phyloP scores from a whole-genome alignment of 2,888 invertebrate species.

The Sinelater perroti region DNA sequence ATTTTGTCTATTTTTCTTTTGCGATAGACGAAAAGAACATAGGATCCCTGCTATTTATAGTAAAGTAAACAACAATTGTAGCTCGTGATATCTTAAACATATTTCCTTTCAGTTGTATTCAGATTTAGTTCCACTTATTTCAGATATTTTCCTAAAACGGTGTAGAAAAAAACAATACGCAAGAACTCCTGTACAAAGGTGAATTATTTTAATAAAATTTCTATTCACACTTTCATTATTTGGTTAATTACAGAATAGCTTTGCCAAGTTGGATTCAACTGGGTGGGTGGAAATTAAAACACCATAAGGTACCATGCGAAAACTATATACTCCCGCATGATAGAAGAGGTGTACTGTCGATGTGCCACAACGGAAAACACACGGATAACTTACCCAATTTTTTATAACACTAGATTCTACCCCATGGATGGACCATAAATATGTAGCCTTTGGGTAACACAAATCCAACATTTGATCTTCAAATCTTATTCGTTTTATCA shows the following conservation, averaged over 20 bases:
- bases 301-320: slow-evolving; percentile 66
- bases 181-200: slow-evolving; percentile 68
- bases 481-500: slow-evolving; percentile 28
- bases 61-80: slow-evolving; percentile 51
- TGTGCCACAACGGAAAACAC: slow-evolving; percentile 75
- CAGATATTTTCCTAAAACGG: slow-evolving; percentile 67
- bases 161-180: slow-evolving; percentile 63
- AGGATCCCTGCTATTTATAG: slow-evolving; percentile 69
- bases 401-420: slow-evolving; percentile 72
- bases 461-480: slow-evolving; percentile 41
- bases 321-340: slow-evolving; percentile 73
- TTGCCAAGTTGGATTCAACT: slow-evolving; percentile 77
- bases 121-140: slow-evolving; percentile 67
- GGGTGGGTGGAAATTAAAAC: slow-evolving; percentile 64
- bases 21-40: slow-evolving; percentile 59
- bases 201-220: too few relatives aligned
- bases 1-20: slow-evolving; percentile 66
- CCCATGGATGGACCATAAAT: slow-evolving; percentile 75
- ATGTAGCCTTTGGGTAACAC: slow-evolving; percentile 75
- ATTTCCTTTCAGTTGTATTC: slow-evolving; percentile 64
- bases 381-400: slow-evolving; percentile 74
- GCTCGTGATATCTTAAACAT: slow-evolving; percentile 16
- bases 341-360: slow-evolving; percentile 74
- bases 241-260: slow-evolving; percentile 63
- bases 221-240: slow-evolving; percentile 7